Conservation (phyloP, 2,888 invertebrate species). For the Laspeyria flexula region DNA sequence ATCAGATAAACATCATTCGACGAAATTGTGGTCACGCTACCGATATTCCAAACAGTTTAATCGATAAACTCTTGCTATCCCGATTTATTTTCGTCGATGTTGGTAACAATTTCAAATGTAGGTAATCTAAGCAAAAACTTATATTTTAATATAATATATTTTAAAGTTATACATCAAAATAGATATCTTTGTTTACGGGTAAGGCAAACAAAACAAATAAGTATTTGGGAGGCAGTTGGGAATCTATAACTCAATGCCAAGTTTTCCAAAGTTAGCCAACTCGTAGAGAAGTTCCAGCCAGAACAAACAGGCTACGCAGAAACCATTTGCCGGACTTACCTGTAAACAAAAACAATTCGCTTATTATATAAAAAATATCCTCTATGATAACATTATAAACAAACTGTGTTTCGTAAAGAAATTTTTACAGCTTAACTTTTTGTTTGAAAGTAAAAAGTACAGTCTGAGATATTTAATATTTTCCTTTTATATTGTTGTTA, state of each 20-base stretch:
- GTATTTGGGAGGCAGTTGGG: conserved; percentile 80
- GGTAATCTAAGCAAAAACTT: background rate
- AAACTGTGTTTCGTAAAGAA: conserved; percentile 16
- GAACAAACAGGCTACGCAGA: conserved; percentile 66
- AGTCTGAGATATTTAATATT: conserved; percentile 13
- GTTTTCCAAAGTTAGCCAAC: conserved; percentile 76
- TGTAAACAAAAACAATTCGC: conserved; percentile 74
- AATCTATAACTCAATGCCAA: conserved; percentile 85
- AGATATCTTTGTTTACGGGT: conserved; percentile 78
- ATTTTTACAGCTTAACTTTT: conserved; percentile 22
- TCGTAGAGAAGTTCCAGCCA: conserved; percentile 71
- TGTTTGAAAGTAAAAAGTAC: conserved; percentile 10
- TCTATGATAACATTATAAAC: conserved; percentile 28
- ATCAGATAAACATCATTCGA: background rate
- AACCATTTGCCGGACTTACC: conserved; percentile 75
- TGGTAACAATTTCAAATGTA: background rate
- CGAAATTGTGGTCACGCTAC: background rate
- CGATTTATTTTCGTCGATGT: background rate
- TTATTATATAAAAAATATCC: conserved; percentile 32
- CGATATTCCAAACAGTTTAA: background rate
- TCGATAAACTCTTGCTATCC: background rate
- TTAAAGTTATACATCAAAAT: conserved; percentile 58
- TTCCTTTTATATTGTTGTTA: conserved; percentile 24
- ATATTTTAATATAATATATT: conserved; percentile 16
- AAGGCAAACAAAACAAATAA: conserved; percentile 81